These are phyloP conservation scores for Chelonus insularis DNA, from an alignment of 1,140 invertebrate species.

Conservation along the genomic window DNA sequence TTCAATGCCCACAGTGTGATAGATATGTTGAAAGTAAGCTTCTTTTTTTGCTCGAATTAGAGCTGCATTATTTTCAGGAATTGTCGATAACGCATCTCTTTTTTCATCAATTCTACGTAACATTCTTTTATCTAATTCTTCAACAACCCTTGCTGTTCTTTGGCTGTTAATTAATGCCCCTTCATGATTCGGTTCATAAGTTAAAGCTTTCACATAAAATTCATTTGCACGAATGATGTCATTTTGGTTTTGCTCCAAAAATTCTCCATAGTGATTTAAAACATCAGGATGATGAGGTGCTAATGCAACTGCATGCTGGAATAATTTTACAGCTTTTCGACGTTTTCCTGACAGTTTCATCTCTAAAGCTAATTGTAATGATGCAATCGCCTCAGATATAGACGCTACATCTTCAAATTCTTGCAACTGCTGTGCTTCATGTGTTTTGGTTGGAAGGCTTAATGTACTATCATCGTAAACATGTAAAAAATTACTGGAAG, in stretches of 20 bases:
- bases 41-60: slow-evolving; percentile 88
- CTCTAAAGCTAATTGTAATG: slow-evolving; percentile 80
- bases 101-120: slow-evolving; percentile 86
- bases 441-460: slow-evolving; percentile 34
- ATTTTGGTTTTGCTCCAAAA: slow-evolving; percentile 82
- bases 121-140: slow-evolving; percentile 82
- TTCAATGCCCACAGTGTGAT: slow-evolving; percentile 96
- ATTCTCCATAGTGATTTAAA: slow-evolving; percentile 91
- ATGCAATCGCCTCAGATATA: slow-evolving; percentile 76
- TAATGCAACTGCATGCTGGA: slow-evolving; percentile 87
- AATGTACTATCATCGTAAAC: slow-evolving; percentile 47
- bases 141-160: slow-evolving; percentile 84
- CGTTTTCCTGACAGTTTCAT: slow-evolving; percentile 80
- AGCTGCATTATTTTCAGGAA: slow-evolving; percentile 78
- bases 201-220: slow-evolving; percentile 74
- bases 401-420: slow-evolving; percentile 42
- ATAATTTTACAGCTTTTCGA: slow-evolving; percentile 85
- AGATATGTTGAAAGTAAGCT: slow-evolving; percentile 94
- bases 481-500: slow-evolving; percentile 42
- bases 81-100: slow-evolving; percentile 75
- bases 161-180: slow-evolving; percentile 80
- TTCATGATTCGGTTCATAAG: slow-evolving; percentile 79
- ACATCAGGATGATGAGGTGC: slow-evolving; percentile 91
- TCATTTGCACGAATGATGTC: slow-evolving; percentile 90
- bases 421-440: slow-evolving; percentile 27